Conservation (phyloP, 1,140 invertebrate species). For the Anadara kagoshimensis region DNA sequence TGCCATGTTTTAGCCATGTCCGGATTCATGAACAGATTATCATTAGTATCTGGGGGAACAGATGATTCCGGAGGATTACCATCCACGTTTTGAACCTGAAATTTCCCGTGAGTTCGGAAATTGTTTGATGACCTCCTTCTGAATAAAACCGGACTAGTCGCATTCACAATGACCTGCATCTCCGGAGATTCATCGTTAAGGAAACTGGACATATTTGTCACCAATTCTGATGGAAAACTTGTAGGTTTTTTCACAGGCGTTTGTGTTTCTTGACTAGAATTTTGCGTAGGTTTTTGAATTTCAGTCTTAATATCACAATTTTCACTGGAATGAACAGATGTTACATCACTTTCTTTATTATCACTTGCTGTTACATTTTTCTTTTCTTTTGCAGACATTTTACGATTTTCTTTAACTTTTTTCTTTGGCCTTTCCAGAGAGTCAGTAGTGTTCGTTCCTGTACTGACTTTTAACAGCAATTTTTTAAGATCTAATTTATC, state of each 20-base stretch:
- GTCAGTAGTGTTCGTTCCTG: constrained; percentile 38
- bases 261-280: constrained; percentile 21
- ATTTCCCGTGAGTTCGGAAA: neutral
- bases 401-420: constrained; percentile 19
- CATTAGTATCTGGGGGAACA: neutral
- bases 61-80: neutral
- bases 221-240: constrained; percentile 28
- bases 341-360: too few relatives aligned
- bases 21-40: constrained; percentile 41
- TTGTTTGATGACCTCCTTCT: constrained; percentile 37
- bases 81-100: constrained; percentile 4
- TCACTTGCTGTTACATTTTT: too few relatives aligned
- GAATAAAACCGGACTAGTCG: constrained; percentile 60
- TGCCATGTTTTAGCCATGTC: constrained; percentile 55
- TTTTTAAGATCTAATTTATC: neutral
- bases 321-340: too few relatives aligned
- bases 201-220: constrained; percentile 22
- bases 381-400: neutral
- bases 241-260: constrained; percentile 32
- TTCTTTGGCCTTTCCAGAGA: constrained; percentile 30
- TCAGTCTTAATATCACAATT: too few relatives aligned
- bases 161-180: constrained; percentile 63
- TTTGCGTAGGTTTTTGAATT: neutral
- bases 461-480: constrained; percentile 8
- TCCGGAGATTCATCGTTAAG: constrained; percentile 52